A percentile compares a stretch with the other conserved stretches of the same genome.
Conservation (phyloP, 1,140 invertebrate genomes). For the Scaptomyza graminum region DNA sequence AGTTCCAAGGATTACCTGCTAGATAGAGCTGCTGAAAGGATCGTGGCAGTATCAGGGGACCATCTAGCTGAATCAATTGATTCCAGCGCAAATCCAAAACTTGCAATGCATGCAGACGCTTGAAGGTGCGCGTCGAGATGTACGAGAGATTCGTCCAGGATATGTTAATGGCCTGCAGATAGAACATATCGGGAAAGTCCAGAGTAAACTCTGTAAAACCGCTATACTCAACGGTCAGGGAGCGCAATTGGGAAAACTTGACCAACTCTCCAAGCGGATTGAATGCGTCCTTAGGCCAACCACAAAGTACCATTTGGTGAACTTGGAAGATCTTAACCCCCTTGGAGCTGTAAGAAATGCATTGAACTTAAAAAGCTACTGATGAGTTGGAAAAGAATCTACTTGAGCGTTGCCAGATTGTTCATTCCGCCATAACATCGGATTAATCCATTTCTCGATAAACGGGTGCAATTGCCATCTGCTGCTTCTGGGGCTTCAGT, state of each 20-base stretch:
- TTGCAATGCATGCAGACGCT: conserved; percentile 73
- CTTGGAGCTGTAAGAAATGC: conserved; percentile 26
- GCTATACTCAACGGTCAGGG: conserved; percentile 81
- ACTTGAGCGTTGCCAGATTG: conserved; percentile 63
- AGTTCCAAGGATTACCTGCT: conserved; percentile 86
- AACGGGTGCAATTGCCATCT: conserved; percentile 67
- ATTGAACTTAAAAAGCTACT: background rate
- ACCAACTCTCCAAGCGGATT: conserved; percentile 68
- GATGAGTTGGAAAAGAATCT: too few relatives aligned
- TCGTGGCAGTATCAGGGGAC: conserved; percentile 69
- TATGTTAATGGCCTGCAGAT: conserved; percentile 84
- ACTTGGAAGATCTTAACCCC: conserved; percentile 9
- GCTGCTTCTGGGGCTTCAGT: conserved; percentile 58
- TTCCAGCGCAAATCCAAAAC: conserved; percentile 85
- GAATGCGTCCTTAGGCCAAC: conserved; percentile 74
- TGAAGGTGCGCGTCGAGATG: conserved; percentile 80
- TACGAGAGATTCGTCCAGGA: conserved; percentile 83
- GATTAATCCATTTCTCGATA: conserved; percentile 51
- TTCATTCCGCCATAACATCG: conserved; percentile 79
- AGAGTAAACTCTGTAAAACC: conserved; percentile 76
- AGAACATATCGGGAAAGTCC: conserved; percentile 80
- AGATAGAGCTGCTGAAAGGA: conserved; percentile 83
- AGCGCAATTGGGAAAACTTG: conserved; percentile 72
- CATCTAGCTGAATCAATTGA: conserved; percentile 80
- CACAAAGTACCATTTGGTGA: conserved; percentile 65